phyloP scores from a whole-genome alignment of 2,888 invertebrate species.

The Andrena bucephala region DNA sequence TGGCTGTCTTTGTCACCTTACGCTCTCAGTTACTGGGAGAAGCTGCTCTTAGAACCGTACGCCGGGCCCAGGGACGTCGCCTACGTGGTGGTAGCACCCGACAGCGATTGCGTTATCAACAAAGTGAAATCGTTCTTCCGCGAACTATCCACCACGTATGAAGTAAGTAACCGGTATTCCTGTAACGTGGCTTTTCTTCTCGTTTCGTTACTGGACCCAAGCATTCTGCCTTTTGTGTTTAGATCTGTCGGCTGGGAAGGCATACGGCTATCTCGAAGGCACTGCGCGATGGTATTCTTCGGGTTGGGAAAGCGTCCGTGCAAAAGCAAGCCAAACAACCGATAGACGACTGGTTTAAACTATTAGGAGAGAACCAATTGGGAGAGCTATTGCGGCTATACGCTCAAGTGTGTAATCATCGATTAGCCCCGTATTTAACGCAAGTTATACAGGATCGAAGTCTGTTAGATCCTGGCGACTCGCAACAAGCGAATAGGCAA shows the following conservation, averaged over 20 bases:
- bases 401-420: constrained; percentile 92
- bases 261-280: constrained; percentile 96
- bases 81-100: constrained; percentile 97
- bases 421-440: constrained; percentile 91
- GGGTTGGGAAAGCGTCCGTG: constrained; percentile 90
- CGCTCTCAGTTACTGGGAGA: constrained; percentile 98
- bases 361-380: constrained; percentile 92
- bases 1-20: constrained; percentile 98
- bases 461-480: constrained; percentile 89
- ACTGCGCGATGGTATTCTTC: constrained; percentile 94
- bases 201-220: neutral
- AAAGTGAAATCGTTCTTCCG: constrained; percentile 95
- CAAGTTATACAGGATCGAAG: constrained; percentile 91
- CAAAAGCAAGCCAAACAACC: constrained; percentile 88
- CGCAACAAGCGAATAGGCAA: constrained; percentile 80
- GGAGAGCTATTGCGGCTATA: constrained; percentile 95
- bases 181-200: neutral
- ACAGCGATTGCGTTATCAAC: constrained; percentile 93
- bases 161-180: constrained; percentile 85
- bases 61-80: constrained; percentile 97
- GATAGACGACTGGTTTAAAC: constrained; percentile 95
- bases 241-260: constrained; percentile 95
- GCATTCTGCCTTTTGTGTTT: constrained; percentile 41
- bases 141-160: constrained; percentile 96
- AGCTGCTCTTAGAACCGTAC: constrained; percentile 98